Conservation (phyloP, 2,797 vertebrate species). For the Molossus molossus region DNA sequence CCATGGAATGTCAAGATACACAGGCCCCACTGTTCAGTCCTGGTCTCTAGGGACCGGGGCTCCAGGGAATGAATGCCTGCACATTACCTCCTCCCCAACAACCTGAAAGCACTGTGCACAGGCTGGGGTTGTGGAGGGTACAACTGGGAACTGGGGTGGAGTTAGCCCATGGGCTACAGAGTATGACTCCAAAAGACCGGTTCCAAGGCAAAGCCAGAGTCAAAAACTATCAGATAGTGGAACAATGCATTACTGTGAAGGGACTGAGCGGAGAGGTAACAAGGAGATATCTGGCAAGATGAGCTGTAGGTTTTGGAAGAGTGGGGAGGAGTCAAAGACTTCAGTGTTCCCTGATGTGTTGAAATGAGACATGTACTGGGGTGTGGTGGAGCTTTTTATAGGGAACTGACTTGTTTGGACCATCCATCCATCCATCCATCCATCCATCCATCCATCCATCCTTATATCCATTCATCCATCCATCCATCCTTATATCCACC, state of each 20-base stretch:
- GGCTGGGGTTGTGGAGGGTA: constrained; percentile 64
- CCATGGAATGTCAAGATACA: constrained; percentile 84
- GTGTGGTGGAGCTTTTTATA: constrained; percentile 8
- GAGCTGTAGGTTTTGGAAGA: background rate
- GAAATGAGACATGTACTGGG: background rate
- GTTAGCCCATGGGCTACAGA: constrained; percentile 22
- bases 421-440: background rate
- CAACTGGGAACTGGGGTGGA: constrained; percentile 38
- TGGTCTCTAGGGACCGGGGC: constrained; percentile 76
- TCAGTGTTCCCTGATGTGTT: background rate
- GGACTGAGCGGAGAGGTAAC: background rate
- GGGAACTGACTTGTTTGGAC: background rate
- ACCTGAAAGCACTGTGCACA: constrained; percentile 62
- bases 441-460: background rate
- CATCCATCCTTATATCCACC: background rate
- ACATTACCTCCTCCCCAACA: constrained; percentile 64
- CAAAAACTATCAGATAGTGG: background rate
- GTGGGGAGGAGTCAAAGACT: background rate
- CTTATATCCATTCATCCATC: background rate
- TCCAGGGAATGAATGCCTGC: constrained; percentile 82
- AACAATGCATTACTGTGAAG: constrained; percentile 23
- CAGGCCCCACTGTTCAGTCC: constrained; percentile 78
- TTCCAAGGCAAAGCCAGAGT: constrained; percentile 29
- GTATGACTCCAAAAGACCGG: background rate
- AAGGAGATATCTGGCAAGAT: constrained; percentile 11